Percentiles rank a stretch among this genome's conserved stretches.
These are phyloP conservation scores for Dascillus cervinus DNA, from an alignment of 2,888 invertebrate species.

Conservation along the genomic window DNA sequence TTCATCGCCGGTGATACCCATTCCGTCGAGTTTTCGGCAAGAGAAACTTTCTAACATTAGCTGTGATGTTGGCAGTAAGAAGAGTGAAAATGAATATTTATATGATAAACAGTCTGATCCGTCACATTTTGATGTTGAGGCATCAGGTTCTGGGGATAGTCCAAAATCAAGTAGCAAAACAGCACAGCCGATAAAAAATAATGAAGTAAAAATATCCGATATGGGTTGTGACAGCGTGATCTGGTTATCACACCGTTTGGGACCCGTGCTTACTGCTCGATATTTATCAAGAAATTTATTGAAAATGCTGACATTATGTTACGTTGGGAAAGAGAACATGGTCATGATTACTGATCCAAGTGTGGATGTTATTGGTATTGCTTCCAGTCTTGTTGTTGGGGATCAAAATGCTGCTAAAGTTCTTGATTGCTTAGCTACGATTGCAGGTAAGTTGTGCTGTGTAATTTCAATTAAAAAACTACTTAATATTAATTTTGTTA, in stretches of 20 bases:
- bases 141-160: conserved; percentile 13
- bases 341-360: conserved; percentile 40
- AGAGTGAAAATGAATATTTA: conserved; percentile 42
- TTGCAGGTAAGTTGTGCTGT: conserved; percentile 64
- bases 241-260: conserved; percentile 89
- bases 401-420: conserved; percentile 81
- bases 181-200: conserved; percentile 12
- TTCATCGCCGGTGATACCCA: conserved; percentile 61
- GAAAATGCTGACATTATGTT: conserved; percentile 90
- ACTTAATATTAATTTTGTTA: too few relatives aligned
- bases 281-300: conserved; percentile 86
- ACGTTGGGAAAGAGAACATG: conserved; percentile 75
- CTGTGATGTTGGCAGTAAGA: conserved; percentile 57
- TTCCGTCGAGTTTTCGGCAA: conserved; percentile 49
- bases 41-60: conserved; percentile 51
- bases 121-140: conserved; percentile 13
- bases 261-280: conserved; percentile 88
- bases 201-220: conserved; percentile 61
- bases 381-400: conserved; percentile 60
- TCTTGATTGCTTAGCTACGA: conserved; percentile 82
- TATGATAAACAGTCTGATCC: conserved; percentile 16
- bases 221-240: conserved; percentile 82
- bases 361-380: conserved; percentile 53
- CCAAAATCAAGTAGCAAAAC: conserved; percentile 2
- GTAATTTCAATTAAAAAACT: too few relatives aligned